phyloP scores from a whole-genome alignment of 1,140 invertebrate species.

The Trachymyrmex cornetzi region DNA sequence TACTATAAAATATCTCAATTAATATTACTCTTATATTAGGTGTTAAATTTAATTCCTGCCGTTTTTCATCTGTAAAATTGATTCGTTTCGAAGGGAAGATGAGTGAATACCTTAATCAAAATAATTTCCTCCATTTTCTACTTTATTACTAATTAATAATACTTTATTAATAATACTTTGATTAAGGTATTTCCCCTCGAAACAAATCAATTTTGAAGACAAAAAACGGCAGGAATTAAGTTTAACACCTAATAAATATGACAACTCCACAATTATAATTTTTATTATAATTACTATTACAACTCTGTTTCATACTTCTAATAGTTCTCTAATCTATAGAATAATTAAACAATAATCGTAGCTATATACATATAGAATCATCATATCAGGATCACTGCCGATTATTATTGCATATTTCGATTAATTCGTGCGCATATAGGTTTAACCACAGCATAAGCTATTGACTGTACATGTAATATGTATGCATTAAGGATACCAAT shows the following conservation, averaged over 20 bases:
- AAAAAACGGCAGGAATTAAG: too few relatives aligned
- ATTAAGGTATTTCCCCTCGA: too few relatives aligned
- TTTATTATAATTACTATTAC: background rate
- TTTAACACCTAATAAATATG: too few relatives aligned
- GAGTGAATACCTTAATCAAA: too few relatives aligned
- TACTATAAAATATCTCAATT: background rate
- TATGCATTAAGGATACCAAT: background rate
- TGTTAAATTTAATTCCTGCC: too few relatives aligned
- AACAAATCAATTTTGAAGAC: too few relatives aligned
- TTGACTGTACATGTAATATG: background rate
- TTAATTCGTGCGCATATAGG: slow-evolving; percentile 10
- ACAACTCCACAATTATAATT: background rate
- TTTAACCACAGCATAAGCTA: background rate
- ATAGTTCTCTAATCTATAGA: background rate
- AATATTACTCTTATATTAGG: background rate
- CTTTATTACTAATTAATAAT: too few relatives aligned
- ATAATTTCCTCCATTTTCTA: too few relatives aligned
- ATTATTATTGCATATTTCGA: background rate
- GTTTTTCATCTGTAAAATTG: too few relatives aligned
- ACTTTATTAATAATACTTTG: too few relatives aligned
- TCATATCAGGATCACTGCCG: background rate
- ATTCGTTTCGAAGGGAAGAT: too few relatives aligned
- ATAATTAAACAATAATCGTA: background rate
- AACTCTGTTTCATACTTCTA: background rate
- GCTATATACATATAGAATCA: background rate